Evolutionary conservation across 2,888 invertebrate genomes (phyloP).

Genomic region (Cerceris rybyensis): DNA sequence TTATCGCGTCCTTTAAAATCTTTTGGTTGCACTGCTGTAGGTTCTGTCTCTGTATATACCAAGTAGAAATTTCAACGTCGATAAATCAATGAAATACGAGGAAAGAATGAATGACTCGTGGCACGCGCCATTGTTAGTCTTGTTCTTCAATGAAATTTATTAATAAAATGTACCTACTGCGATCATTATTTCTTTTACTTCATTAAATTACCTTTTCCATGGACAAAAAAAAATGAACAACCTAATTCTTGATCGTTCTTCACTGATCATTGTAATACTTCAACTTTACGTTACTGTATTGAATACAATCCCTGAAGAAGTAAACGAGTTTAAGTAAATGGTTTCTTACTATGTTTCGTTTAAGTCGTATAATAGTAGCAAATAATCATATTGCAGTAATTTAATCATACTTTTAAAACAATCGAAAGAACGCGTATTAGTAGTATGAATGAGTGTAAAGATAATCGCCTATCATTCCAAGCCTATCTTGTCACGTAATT

Average conservation of each 20-base stretch:
- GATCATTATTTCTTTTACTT: no score
- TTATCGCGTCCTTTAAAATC: constrained; percentile 33
- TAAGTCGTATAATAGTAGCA: constrained; percentile 27
- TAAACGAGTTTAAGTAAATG: not conserved
- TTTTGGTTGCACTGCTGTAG: not conserved
- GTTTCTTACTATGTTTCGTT: constrained; percentile 29
- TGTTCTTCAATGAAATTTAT: no score
- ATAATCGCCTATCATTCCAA: constrained; percentile 22
- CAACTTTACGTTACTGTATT: not conserved
- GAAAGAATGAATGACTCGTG: no score
- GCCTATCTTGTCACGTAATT: constrained; percentile 44
- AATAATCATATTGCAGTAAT: constrained; percentile 28
- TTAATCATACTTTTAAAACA: constrained; percentile 43
- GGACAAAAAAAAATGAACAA: no score
- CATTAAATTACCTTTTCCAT: no score
- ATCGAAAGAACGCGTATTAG: constrained; percentile 19
- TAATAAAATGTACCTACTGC: no score
- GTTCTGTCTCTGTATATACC: not conserved
- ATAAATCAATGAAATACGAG: not conserved
- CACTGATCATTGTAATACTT: no score
- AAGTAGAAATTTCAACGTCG: not conserved
- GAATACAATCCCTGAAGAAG: not conserved
- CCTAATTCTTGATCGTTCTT: no score
- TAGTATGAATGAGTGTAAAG: constrained; percentile 16
- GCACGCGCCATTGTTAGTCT: no score